Percentiles rank a stretch among this genome's conserved stretches.
phyloP scores from a whole-genome alignment of 1,140 invertebrate genomes.

The Cherax quadricarinatus region DNA sequence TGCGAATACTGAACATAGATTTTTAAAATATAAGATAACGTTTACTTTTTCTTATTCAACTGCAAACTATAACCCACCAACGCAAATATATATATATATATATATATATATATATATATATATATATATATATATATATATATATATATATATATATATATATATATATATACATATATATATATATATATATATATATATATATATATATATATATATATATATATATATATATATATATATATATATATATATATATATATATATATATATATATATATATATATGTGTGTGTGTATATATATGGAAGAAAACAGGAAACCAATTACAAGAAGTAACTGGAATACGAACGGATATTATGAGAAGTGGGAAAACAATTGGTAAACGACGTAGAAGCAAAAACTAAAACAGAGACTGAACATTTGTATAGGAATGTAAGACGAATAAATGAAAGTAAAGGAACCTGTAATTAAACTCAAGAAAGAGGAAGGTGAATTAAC shows the following conservation, averaged over 20 bases:
- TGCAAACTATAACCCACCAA: neutral
- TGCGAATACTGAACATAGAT: too few species aligned
- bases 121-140: constrained; percentile 13
- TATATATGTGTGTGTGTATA: neutral
- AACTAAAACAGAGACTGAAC: too few species aligned
- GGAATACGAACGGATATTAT: too few species aligned
- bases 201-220: constrained; percentile 13
- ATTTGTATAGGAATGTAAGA: too few species aligned
- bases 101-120: constrained; percentile 13
- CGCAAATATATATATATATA: neutral
- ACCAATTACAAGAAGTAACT: too few species aligned
- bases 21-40: too few species aligned
- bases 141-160: neutral
- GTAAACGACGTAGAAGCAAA: too few species aligned
- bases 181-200: constrained; percentile 13
- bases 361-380: too few species aligned
- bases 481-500: too few species aligned
- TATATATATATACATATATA: neutral
- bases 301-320: too few species aligned
- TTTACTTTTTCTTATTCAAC: neutral
- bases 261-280: constrained; percentile 13
- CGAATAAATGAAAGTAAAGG: too few species aligned
- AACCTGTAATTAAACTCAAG: too few species aligned
- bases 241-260: constrained; percentile 13
- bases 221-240: neutral